Evolutionary conservation across 1,140 invertebrate species (phyloP), one percentile per base, ranked within the genome.

Genomic region (Cotesia vestalis): DNA sequence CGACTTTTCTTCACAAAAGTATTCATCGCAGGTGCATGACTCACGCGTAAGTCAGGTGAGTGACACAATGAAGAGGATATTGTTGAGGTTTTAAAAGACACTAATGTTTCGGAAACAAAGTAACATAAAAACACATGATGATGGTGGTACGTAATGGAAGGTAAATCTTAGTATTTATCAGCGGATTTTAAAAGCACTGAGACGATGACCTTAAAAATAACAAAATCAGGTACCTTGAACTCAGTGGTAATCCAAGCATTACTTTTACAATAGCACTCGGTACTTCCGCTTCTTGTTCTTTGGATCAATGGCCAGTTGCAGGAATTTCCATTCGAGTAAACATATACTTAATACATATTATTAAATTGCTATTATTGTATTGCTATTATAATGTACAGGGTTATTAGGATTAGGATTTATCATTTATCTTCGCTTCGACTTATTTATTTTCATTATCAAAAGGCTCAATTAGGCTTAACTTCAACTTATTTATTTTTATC

Each of bases 191-290:
- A 14, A 35, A 36, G 4, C 38, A 46, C 34, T 38, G 34, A 64
- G 12, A 36, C 62, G 35, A 64, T 17, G 62, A 36, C 62, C 62
- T 64, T 36, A 64, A 36, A 36, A 36, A 12, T 8, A 34, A 20
- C 34, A 12, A 27, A 11, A 62, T 36, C 6, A 62, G 35, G n/a
- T 36, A 64, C 62, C 62, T 64, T 64, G 62, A 64, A 64, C 62
- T 64, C 36, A 40, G 62, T 64, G 62, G 11, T 35, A 38, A 64
- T 34, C 62, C 35, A 64, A 35, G 62, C 62, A 64, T 64, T 36
- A 64, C 62, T 64, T 64, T 36, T 57, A 46, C 40, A 46, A 46
- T 46, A 9, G 40, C 11, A 46, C 40, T 6, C 6, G 11, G 11
- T 46, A 46, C 40, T 46, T 46, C 40, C 40, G 40, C 40, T 46